Percentiles rank a stretch among this genome's conserved stretches.
Evolutionary conservation across 2,888 invertebrate genomes (phyloP).

Genomic region (Eucera pruinosa): DNA sequence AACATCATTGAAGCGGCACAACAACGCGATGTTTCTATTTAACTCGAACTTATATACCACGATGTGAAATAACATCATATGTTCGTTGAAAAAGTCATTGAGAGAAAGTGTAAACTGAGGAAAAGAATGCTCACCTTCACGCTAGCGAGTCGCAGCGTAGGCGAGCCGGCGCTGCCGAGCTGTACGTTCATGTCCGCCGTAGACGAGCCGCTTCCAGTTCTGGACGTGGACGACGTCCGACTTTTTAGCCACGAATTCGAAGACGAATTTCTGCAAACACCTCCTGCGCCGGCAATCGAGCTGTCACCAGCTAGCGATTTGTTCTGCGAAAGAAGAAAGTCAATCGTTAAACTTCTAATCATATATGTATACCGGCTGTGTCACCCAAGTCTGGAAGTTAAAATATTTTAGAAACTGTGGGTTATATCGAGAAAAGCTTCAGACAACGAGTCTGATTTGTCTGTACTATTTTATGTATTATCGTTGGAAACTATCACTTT

Average conservation of each 20-base stretch:
- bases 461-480: too few species aligned
- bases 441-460: too few species aligned
- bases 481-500: background rate
- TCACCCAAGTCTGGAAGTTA: too few species aligned
- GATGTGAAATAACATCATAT: constrained; percentile 36
- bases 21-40: constrained; percentile 32
- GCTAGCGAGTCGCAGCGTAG: constrained; percentile 84
- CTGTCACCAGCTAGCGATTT: constrained; percentile 77
- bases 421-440: too few species aligned
- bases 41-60: too few species aligned
- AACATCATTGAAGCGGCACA: background rate
- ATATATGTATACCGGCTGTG: too few species aligned
- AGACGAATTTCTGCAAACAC: constrained; percentile 76
- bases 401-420: too few species aligned
- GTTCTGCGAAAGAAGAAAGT: constrained; percentile 72
- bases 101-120: background rate
- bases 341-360: background rate
- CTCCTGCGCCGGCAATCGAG: constrained; percentile 73
- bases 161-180: constrained; percentile 85
- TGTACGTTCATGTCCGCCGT: constrained; percentile 86
- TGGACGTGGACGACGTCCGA: constrained; percentile 80
- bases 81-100: constrained; percentile 27
- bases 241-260: constrained; percentile 82
- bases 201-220: constrained; percentile 80
- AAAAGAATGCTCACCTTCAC: constrained; percentile 78